Conservation (phyloP, 1,140 invertebrate genomes). For the Holotrichia oblita region DNA sequence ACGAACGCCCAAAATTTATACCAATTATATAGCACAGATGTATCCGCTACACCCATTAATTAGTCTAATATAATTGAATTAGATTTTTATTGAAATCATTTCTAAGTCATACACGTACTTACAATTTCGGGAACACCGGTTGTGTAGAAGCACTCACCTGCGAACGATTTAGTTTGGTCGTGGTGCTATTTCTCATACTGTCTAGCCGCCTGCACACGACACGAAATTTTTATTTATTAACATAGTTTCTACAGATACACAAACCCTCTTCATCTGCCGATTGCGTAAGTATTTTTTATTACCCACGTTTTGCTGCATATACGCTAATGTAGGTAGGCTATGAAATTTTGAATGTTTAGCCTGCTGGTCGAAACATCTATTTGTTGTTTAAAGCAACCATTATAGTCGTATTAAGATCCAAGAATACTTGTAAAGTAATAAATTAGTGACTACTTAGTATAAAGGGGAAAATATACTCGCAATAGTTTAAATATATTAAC, state of each 20-base stretch:
- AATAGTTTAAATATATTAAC: too few relatives aligned
- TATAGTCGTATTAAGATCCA: too few relatives aligned
- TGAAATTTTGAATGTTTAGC: too few relatives aligned
- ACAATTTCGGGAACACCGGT: constrained; percentile 11
- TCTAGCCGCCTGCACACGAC: background rate
- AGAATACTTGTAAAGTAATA: too few relatives aligned
- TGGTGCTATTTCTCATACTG: constrained; percentile 26
- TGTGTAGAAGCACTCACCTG: background rate
- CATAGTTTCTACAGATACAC: background rate
- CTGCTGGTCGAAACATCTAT: too few relatives aligned
- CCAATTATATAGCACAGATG: constrained; percentile 7
- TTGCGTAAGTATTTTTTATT: constrained; percentile 3
- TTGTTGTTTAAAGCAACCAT: too few relatives aligned
- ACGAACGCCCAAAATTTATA: background rate
- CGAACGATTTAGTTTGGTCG: constrained; percentile 15
- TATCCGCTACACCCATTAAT: background rate
- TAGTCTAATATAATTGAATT: background rate
- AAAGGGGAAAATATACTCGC: too few relatives aligned
- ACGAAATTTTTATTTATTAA: constrained; percentile 4
- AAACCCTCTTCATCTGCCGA: background rate
- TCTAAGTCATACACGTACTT: constrained; percentile 1
- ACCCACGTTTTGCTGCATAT: background rate
- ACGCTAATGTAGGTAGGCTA: background rate
- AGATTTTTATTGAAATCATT: constrained; percentile 22
- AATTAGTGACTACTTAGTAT: too few relatives aligned